Evolutionary conservation across 2,797 vertebrate genomes (phyloP).

Genomic region (Spinus pinus): DNA sequence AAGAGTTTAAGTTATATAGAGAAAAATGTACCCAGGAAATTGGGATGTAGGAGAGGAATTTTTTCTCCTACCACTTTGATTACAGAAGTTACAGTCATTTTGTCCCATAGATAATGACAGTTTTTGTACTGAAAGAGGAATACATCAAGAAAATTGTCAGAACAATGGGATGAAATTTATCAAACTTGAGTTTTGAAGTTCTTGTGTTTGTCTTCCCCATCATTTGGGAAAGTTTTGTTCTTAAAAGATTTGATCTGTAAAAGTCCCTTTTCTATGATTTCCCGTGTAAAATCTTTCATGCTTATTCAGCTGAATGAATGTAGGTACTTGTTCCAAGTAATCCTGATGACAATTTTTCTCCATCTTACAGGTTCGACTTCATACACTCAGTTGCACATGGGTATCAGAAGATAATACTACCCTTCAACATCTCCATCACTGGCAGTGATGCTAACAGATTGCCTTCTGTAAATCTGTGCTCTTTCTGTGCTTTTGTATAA

Average conservation of each 20-base stretch:
- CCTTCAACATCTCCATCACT: conserved; percentile 52
- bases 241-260: background rate
- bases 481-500: conserved; percentile 80
- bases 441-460: conserved; percentile 80
- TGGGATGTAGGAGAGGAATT: background rate
- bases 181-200: background rate
- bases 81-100: background rate
- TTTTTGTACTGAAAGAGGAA: background rate
- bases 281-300: accelerated
- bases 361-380: conserved; percentile 82
- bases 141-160: background rate
- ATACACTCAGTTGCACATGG: conserved; percentile 85
- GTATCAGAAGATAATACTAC: conserved; percentile 91
- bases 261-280: background rate
- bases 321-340: background rate
- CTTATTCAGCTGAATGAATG: background rate
- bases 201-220: background rate
- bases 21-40: background rate
- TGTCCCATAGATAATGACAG: background rate
- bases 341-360: background rate
- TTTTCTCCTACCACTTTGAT: background rate
- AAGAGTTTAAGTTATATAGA: background rate
- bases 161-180: background rate
- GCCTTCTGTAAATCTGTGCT: conserved; percentile 84
- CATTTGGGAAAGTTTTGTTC: background rate